A percentile compares a stretch with the other conserved stretches of the same genome.
Conservation (phyloP, 2,888 invertebrate species). For the Lysandra bellargus region DNA sequence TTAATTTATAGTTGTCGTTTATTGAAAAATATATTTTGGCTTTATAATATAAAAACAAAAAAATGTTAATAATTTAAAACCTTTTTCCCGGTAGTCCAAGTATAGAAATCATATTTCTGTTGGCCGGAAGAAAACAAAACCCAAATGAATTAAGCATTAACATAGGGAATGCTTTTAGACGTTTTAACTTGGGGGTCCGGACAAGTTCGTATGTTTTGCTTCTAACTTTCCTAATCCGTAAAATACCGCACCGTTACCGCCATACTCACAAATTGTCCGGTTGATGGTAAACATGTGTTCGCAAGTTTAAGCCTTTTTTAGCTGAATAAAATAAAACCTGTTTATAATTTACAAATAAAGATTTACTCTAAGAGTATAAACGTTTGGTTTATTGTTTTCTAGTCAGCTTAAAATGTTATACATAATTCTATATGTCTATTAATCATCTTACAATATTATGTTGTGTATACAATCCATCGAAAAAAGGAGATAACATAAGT, state of each 20-base stretch:
- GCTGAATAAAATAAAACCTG: not conserved
- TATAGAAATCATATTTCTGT: constrained; percentile 6
- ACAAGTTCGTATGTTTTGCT: constrained; percentile 28
- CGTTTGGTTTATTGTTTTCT: too few species aligned
- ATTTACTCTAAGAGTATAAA: too few species aligned
- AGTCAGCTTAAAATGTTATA: too few species aligned
- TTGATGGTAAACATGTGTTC: constrained; percentile 26
- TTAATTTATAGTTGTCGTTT: too few species aligned
- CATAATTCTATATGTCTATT: too few species aligned
- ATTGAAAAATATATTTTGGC: too few species aligned
- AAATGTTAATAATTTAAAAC: not conserved
- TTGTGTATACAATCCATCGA: too few species aligned
- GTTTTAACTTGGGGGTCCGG: constrained; percentile 26
- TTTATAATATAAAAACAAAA: too few species aligned
- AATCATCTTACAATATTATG: too few species aligned
- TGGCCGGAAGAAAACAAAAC: constrained; percentile 12
- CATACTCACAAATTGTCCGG: constrained; percentile 23
- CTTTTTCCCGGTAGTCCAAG: not conserved
- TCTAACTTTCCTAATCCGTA: constrained; percentile 33
- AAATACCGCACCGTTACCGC: constrained; percentile 27
- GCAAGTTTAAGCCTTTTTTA: constrained; percentile 13
- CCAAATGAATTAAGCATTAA: constrained; percentile 25
- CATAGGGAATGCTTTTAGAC: constrained; percentile 19
- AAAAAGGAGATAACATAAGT: too few species aligned
- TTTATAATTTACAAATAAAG: not conserved